Conservation (phyloP, 2,113 vertebrate species). For the Cygnus buccinator region DNA sequence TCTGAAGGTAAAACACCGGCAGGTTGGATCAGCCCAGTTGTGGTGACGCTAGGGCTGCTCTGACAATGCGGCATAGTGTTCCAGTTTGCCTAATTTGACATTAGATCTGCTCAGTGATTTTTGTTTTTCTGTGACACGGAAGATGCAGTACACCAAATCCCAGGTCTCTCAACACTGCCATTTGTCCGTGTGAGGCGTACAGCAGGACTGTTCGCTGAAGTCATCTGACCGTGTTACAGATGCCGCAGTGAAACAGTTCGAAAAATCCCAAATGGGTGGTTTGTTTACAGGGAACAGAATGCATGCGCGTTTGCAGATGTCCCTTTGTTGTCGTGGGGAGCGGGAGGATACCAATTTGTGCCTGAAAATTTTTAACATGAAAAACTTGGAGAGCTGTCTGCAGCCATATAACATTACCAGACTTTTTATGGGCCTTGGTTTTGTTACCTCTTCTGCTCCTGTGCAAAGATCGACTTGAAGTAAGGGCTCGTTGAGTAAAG, state of each 20-base stretch:
- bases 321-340: neutral
- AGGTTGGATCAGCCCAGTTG: rapidly evolving
- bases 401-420: neutral
- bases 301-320: neutral
- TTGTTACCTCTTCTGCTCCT: neutral
- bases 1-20: slow-evolving; percentile 76
- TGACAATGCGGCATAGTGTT: neutral
- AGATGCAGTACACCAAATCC: neutral
- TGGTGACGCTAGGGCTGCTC: neutral
- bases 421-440: neutral
- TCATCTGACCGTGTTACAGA: neutral
- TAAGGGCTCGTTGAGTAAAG: neutral
- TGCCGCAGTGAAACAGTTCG: neutral
- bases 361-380: neutral
- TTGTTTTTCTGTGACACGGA: neutral
- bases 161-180: neutral
- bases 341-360: neutral
- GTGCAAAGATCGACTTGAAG: neutral
- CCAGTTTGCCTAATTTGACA: neutral
- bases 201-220: neutral
- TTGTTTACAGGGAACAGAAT: neutral
- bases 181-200: neutral
- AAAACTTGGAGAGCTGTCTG: neutral
- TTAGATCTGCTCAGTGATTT: neutral
- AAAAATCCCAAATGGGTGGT: neutral